Conservation (phyloP, 2,888 invertebrate genomes). For the Campopleginae sp. region DNA sequence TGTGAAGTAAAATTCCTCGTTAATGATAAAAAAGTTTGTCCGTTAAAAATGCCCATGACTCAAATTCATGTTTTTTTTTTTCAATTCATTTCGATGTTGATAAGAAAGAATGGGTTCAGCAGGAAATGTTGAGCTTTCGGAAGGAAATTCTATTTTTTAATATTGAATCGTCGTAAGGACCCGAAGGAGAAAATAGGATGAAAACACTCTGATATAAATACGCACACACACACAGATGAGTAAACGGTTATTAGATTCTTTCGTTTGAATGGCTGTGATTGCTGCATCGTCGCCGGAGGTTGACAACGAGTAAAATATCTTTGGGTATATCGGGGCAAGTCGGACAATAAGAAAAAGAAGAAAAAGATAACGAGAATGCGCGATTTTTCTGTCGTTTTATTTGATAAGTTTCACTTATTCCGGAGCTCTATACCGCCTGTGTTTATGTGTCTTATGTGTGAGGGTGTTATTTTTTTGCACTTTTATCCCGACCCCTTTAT, state of each 20-base stretch:
- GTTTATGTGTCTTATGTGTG: background rate
- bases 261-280: constrained; percentile 18
- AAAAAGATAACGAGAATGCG: constrained; percentile 15
- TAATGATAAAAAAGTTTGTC: background rate
- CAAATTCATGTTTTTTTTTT: background rate
- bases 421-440: background rate
- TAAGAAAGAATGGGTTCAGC: background rate
- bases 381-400: constrained; percentile 49
- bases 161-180: background rate
- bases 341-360: constrained; percentile 1
- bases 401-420: constrained; percentile 59
- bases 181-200: background rate
- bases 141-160: background rate
- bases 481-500: constrained; percentile 53
- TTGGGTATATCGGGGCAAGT: constrained; percentile 14
- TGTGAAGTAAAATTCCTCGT: background rate
- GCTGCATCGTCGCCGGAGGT: constrained; percentile 17
- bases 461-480: constrained; percentile 45
- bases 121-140: background rate
- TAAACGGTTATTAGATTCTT: background rate
- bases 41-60: background rate
- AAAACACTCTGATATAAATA: background rate
- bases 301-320: constrained; percentile 24
- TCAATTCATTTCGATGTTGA: background rate
- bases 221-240: background rate